Evolutionary conservation across 2,888 invertebrate genomes (phyloP), one percentile per base, ranked within the genome.

Genomic region (Trichacis sp.): DNA sequence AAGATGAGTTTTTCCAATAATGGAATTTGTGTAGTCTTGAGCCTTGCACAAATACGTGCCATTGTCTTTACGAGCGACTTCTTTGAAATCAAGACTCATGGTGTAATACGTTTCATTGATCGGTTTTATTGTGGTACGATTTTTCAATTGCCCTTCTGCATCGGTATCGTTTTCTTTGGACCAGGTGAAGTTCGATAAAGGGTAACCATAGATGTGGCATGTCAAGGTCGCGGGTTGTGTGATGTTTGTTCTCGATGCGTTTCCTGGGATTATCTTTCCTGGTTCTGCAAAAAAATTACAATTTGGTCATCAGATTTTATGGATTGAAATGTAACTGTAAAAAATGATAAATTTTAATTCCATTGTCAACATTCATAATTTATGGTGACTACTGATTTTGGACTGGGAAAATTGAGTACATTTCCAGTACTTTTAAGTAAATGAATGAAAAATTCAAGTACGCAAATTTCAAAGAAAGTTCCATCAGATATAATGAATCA

Each of bases 41-140:
- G 86, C 78, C 71, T 81, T 72, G 68, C 83, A 69, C 72, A 73
- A 48, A 73, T 91, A 92, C 0, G 90, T 89, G 6, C 93, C 94
- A 79, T 93, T 93, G 76, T 93, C 91, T 74, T 90, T 90, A 66
- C 89, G 88, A 8, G 87, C 86, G 0, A 91, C 85, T 73, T 88
- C 87, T 1, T 86, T 82, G 50, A 91, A 85, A 75, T 84, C 85
- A 48, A 91, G 85, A 0, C 87, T 88, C 46, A 89, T 88, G 75
- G 89, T 87, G 2, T 89, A 85, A 62, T 87, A 85, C 3, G 90
- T 92, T 4, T 87, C 85, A 77, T 89, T 89, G 1, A 89, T 70
- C 76, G 33, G 75, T 2, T 74, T 73, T n/a, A 85, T 75, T 46
- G 72, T 77, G 1, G 85, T 82, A 40, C 81, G 82, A 57, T 84